Base-by-base conservation (phyloP, 2,797 vertebrate species). In the Protonibea diacanthus region DNA sequence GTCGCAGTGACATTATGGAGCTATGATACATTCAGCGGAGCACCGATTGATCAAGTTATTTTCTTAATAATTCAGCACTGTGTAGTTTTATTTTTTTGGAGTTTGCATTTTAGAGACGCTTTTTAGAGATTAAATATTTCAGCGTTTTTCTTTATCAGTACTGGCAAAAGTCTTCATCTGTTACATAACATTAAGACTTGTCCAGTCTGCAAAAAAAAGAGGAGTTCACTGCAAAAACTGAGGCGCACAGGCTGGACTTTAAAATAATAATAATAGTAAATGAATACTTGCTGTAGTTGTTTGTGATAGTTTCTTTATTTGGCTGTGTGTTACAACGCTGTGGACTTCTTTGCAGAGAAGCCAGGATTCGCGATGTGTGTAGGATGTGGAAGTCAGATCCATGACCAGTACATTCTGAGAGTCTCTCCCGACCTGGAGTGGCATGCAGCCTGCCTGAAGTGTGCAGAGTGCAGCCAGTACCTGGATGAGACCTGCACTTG, bases 351-450 rank as follows among this genome's bases (percentile, higher is more conserved):
- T 91, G 90, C 95, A 98, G 97, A 97, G 95, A 97, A 98, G 95
- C 93, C 96, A 92, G 97, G 96, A 94, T 95, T 96, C 88, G 97
- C 97, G 81, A 96, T 95, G 95, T 99, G 98, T 93, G 96, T 97
- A 68, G 98, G 98, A 92, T 99, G 98, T 93, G 98, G 98, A 92
- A 96, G 96, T 93, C 97, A 97, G 90, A 99, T 99, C 95, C 96
- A 97, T 88, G 98, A 99, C 92, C 98, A 97, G 90, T 99, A 98
- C 88, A 96, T 99, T 88, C 95, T 99, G 86, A 95, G 96, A 81
- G 98, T 99, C 64, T 98, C 96, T 71, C 98, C 98, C 62, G 98
- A 99, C 92, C 94, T 99, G 89, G 97, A 98, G 93, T 99, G 98
- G 98, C 98, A 99, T 58, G 97, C 97, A 60, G 97, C 97, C 88